Conservation (phyloP, 2,113 vertebrate genomes). For the Leuciscus idus region DNA sequence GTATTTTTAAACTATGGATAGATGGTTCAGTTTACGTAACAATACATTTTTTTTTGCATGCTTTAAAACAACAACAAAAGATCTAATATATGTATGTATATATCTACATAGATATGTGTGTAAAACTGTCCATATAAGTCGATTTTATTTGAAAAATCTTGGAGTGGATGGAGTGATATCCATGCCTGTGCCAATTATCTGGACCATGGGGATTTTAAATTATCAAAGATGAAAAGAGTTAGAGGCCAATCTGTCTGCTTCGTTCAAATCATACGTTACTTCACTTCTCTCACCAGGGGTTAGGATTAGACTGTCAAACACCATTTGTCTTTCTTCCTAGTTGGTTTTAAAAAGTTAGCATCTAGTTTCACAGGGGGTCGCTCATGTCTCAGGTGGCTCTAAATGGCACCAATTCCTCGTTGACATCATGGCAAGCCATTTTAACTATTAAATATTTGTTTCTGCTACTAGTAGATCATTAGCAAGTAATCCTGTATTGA, state of each 20-base stretch:
- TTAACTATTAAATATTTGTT: background rate
- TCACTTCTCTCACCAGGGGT: background rate
- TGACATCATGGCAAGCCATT: conserved; percentile 83
- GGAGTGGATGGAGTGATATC: background rate
- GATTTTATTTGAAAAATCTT: background rate
- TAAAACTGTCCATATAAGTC: background rate
- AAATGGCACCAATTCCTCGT: conserved; percentile 79
- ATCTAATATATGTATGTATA: background rate
- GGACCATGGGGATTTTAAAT: background rate
- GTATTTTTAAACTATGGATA: background rate
- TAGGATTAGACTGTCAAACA: background rate
- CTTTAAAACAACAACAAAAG: background rate
- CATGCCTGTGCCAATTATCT: background rate
- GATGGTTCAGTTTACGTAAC: background rate
- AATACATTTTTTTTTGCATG: background rate
- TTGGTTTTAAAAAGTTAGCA: conserved; percentile 56
- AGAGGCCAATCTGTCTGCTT: background rate
- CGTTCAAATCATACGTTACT: background rate
- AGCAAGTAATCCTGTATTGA: background rate
- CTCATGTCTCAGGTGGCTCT: conserved; percentile 82
- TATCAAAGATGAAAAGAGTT: background rate
- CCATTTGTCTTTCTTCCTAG: background rate
- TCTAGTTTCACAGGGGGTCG: conserved; percentile 87
- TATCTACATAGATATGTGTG: too few relatives aligned
- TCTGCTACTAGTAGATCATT: background rate